Evolutionary conservation across 2,888 invertebrate species (phyloP), one percentile per base, ranked within the genome.

Genomic region (Troglohyphantes excavatus): DNA sequence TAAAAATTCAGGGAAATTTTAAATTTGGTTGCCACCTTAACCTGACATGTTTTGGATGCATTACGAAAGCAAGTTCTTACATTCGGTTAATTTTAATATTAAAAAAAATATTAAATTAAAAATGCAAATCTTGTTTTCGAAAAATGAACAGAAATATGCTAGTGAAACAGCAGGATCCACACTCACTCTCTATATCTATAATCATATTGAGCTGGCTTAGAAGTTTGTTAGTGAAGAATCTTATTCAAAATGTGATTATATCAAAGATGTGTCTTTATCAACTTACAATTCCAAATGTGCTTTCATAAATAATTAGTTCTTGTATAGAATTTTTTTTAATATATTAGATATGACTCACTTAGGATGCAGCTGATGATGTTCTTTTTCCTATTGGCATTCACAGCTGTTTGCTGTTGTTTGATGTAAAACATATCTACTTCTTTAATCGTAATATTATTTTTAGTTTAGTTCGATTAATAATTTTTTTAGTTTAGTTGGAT

Each of bases 241-340:
- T 26, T 23, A 5, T 23, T 23, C 23, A 2, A 65, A 7, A 26
- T 17, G 2, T 65, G n/a, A 26, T 27, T 65, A 65, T 27, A 23
- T 23, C 23, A 26, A 27, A 65, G 26, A 17, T 23, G 11, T 23
- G 27, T 39, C 39, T 53, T 53, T 72, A 26, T 72, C 72, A 26
- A 46, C 17, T 27, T 72, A 53, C 43, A 23, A 9, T 72, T 46
- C 46, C 46, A 43, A 23, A 19, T 53, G 72, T 72, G 53, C 72
- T 72, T 72, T 72, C 72, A 72, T 46, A 46, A 17, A 23, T 72
- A 72, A 72, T 72, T 33, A 72, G 46, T n/a, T 26, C n/a, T 17
- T 46, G n/a, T 23, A 13, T 23, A 43, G 46, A 26, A 70, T 17
- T 43, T 21, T 70, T 23, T 26, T 17, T 17, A 9, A 1, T 1